These are phyloP conservation scores for Dinocampus coccinellae DNA, from an alignment of 2,888 invertebrate species.

Conservation along the genomic window DNA sequence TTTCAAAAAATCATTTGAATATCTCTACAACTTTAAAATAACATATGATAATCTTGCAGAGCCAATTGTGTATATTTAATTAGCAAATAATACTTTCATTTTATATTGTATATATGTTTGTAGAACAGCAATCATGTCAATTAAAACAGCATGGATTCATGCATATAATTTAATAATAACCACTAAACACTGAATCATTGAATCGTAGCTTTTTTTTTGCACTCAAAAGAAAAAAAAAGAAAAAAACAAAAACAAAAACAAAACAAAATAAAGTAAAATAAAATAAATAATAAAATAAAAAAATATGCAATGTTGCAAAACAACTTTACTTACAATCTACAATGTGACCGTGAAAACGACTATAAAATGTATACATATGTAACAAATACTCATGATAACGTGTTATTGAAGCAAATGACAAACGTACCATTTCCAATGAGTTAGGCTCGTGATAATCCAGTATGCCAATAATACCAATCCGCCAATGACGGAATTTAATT, in stretches of 20 bases:
- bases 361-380: neutral
- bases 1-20: neutral
- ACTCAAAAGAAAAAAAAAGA: neutral
- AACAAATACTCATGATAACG: neutral
- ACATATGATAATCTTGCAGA: neutral
- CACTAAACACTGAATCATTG: conserved; percentile 1
- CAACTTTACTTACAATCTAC: neutral
- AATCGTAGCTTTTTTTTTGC: neutral
- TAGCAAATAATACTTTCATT: neutral
- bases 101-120: neutral
- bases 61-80: neutral
- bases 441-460: conserved; percentile 41
- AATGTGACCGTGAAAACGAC: neutral
- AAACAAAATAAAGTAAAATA: too few relatives aligned
- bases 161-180: neutral
- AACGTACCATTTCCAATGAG: conserved; percentile 46
- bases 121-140: neutral
- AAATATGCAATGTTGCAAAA: neutral
- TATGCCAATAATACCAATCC: conserved; percentile 40
- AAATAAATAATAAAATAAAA: too few relatives aligned
- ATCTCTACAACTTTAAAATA: neutral
- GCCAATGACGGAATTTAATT: conserved; percentile 6
- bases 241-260: too few relatives aligned
- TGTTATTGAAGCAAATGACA: conserved; percentile 23
- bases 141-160: neutral